Base-by-base conservation (phyloP, 1,140 invertebrate species). In the Drosophila subpulchrella region DNA sequence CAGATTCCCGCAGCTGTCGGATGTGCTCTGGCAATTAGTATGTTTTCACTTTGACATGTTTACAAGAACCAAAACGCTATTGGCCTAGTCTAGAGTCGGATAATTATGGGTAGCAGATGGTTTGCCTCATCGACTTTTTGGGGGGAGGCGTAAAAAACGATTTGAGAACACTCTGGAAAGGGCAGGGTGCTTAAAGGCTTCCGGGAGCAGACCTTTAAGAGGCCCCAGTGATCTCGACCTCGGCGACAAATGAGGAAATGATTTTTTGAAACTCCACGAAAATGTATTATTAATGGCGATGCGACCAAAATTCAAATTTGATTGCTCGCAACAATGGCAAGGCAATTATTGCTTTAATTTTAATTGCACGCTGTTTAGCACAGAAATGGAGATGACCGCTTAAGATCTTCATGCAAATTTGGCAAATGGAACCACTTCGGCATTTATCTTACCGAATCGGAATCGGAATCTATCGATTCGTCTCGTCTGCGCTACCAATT, bases 1-100 rank as follows among this genome's bases (percentile, higher is more conserved):
- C 81, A 85, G 78, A 81, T 82, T 83, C 57, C 55, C 61, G 83
- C 83, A 88, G 83, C 83, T 88, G 83, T 88, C 67, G 84, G 72
- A 72, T 78, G 63, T 75, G 50, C 54, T 74, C 66, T 59, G 44
- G 75, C 61, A 73, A 75, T 81, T 85, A 77, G 75, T 81, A 81
- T 78, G 32, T 81, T 63, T 75, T 78, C 75, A 54, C 60, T 66
- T 74, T 89, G 83, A 76, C 83, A 89, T 78, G 84, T 88, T 88
- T 88, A 88, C 84, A 89, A 58, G 70, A 74, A 34, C 62, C 54
- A 42, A 42, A 73, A 51, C 51, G 32, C 71, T 5, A 44, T 65
- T 32, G 53, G 71, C 48, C 59, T 36, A 73, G 47, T 47, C 78
- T 44, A 48, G 57, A 57, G 48, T 54, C 61, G 42, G 54, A 59